Base-by-base conservation (phyloP, 2,888 invertebrate species). In the Ormyrus nitidulus region DNA sequence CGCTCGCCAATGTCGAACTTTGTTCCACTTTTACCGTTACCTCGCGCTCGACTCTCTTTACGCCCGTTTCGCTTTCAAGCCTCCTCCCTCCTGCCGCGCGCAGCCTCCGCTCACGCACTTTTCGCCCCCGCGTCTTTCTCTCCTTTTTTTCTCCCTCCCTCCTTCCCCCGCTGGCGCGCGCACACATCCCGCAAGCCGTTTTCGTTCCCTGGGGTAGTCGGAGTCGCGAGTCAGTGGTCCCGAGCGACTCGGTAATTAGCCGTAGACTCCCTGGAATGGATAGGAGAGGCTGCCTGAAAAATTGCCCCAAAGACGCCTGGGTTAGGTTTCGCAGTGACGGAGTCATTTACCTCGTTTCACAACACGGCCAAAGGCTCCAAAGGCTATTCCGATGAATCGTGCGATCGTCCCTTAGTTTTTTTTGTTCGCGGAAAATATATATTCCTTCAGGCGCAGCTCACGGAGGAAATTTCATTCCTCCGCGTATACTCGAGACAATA, bases 191-290 rank as follows among this genome's bases (percentile, higher is more conserved):
- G 61, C 58, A 76, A 76, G 56, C 64, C 68, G 65, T 79, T 74
- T 4, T 34, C 34, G 34, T 3, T 83, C 83, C 82, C 83, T 76
- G 80, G 83, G 82, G 82, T 81, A 79, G 83, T 59, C 10, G 48
- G 4, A 19, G 11, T 71, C 59, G 19, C 53, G 48, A 13, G 8
- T 6, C 9, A 74, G 75, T 76, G 82, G 83, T 84, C 84, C 84
- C 83, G 82, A 71, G 79, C 34, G 34, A 34, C 77, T 79, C 83
- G 84, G 84, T 85, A 85, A 85, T 85, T 85, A 85, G 85, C 85
- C 82, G 81, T 84, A 82, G 84, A 84, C 82, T 81, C 11, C 46
- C 59, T 19, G 10, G 10, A 46, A 54, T 49, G 10, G 62, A 13
- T 56, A 34, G 10, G 19, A 56, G 65, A 64, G 19, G 19, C 2